Percentiles rank a stretch among this genome's conserved stretches.
Conservation (phyloP, 2,113 vertebrate genomes). For the Dissostichus mawsoni region DNA sequence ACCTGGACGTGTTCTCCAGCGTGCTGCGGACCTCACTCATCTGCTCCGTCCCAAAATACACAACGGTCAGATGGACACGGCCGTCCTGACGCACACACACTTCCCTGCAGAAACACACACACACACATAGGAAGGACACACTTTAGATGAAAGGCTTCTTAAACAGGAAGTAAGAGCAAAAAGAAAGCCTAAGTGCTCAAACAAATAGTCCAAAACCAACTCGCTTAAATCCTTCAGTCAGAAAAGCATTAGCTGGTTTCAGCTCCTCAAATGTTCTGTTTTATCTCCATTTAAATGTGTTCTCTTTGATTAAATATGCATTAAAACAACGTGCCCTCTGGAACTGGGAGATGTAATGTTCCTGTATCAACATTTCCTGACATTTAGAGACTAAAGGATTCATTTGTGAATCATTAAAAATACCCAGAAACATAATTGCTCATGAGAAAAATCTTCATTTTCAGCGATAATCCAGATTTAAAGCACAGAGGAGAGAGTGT, state of each 20-base stretch:
- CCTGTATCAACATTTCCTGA: not conserved
- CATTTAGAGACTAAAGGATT: not conserved
- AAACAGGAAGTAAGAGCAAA: slow-evolving; percentile 38
- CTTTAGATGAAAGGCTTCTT: slow-evolving; percentile 29
- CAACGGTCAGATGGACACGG: slow-evolving; percentile 94
- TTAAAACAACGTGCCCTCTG: not conserved
- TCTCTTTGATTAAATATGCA: not conserved
- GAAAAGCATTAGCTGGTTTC: not conserved
- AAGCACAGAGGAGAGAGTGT: not conserved
- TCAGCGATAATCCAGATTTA: not conserved
- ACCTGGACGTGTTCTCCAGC: slow-evolving; percentile 95
- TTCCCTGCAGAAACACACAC: slow-evolving; percentile 84
- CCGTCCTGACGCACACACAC: slow-evolving; percentile 93
- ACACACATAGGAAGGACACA: slow-evolving; percentile 41
- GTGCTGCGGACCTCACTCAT: slow-evolving; percentile 93
- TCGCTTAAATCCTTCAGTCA: not conserved
- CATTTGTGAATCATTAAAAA: not conserved
- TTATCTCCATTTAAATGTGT: not conserved
- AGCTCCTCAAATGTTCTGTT: not conserved
- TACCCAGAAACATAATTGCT: not conserved
- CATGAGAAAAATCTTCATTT: not conserved
- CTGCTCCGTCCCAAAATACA: slow-evolving; percentile 98
- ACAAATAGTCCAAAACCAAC: not conserved
- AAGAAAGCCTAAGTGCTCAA: not conserved
- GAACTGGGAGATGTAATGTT: not conserved